phyloP scores from a whole-genome alignment of 2,797 vertebrate genomes.

The Heliangelus exortis region DNA sequence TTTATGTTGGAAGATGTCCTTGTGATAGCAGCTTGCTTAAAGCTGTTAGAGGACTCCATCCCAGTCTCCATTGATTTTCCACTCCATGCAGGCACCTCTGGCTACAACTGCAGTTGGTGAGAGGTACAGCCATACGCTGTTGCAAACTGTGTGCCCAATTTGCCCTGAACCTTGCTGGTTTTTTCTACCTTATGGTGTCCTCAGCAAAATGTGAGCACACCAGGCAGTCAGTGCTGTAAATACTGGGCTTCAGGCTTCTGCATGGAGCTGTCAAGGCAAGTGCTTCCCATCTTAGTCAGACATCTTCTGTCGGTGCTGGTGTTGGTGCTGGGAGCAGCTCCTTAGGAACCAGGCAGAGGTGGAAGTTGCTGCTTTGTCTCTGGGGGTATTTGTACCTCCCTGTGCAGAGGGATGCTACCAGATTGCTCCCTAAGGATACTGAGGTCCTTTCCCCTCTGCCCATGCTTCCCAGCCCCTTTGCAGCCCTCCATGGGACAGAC shows the following conservation, averaged over 20 bases:
- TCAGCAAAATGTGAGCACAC: background rate
- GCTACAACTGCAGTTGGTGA: fast-evolving
- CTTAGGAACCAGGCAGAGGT: background rate
- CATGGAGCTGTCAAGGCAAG: background rate
- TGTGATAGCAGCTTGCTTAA: background rate
- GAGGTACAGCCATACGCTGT: background rate
- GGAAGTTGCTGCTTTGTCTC: background rate
- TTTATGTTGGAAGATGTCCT: background rate
- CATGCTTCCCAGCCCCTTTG: background rate
- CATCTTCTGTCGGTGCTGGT: background rate
- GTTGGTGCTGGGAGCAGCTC: background rate
- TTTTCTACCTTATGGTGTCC: background rate
- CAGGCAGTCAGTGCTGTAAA: background rate
- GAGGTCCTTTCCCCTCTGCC: background rate
- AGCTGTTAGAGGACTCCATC: background rate
- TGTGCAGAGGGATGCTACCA: background rate
- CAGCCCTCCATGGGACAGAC: too few relatives aligned
- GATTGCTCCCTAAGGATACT: background rate
- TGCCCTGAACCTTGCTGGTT: background rate
- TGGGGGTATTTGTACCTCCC: background rate
- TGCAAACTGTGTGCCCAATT: background rate
- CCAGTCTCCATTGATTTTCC: background rate
- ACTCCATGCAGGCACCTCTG: fast-evolving
- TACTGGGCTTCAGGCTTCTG: background rate
- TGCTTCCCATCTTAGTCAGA: background rate